Conservation (phyloP, 2,113 vertebrate species). For the Diglossa brunneiventris region DNA sequence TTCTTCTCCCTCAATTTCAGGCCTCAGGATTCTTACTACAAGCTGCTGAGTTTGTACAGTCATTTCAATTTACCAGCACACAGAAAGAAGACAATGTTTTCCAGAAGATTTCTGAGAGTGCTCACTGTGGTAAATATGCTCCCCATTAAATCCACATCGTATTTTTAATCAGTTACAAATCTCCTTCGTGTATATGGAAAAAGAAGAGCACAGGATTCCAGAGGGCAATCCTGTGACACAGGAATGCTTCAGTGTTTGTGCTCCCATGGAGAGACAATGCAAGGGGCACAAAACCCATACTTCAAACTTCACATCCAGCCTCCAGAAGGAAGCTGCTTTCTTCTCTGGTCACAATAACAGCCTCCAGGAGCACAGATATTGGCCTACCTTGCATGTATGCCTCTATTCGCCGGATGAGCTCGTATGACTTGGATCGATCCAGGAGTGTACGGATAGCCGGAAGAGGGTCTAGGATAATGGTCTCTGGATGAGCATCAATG, state of each 20-base stretch:
- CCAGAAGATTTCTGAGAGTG: neutral
- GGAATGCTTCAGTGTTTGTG: neutral
- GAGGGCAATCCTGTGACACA: neutral
- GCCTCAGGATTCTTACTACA: neutral
- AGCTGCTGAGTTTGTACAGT: neutral
- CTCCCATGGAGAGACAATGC: neutral
- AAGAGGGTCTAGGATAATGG: conserved; percentile 95
- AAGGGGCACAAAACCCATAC: neutral
- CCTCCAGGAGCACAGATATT: neutral
- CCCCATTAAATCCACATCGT: neutral
- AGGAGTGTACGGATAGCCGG: conserved; percentile 94
- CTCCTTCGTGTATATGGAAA: neutral
- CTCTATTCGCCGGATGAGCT: conserved; percentile 94
- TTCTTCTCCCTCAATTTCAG: neutral
- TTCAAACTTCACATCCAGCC: neutral
- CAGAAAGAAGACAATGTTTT: neutral
- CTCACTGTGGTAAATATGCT: neutral
- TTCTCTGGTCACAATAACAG: neutral
- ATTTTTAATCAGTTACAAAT: neutral
- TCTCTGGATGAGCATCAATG: conserved; percentile 95
- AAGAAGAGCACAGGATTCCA: neutral
- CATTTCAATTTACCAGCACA: neutral
- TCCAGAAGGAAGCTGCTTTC: neutral
- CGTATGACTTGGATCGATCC: conserved; percentile 96
- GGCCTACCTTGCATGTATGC: conserved; percentile 91